Conservation (phyloP, 2,113 vertebrate genomes). For the Mesembrinibis cayennensis region DNA sequence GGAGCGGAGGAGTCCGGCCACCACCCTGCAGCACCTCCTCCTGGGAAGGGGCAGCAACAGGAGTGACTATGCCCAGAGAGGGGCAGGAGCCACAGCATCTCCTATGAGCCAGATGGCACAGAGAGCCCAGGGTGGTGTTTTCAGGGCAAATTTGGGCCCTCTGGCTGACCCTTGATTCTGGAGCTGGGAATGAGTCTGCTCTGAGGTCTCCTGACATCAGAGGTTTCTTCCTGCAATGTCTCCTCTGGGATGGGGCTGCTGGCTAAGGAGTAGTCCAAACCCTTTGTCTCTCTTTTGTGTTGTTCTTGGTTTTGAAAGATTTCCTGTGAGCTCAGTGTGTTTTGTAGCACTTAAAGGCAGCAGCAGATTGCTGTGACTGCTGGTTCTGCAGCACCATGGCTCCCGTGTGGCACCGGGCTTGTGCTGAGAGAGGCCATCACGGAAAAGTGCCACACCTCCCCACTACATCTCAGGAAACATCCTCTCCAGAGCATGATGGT, state of each 20-base stretch:
- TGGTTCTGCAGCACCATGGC: background rate
- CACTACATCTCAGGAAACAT: background rate
- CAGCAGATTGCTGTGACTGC: background rate
- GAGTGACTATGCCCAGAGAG: background rate
- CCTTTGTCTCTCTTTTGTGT: background rate
- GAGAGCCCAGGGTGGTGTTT: background rate
- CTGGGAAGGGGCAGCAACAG: background rate
- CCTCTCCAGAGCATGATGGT: background rate
- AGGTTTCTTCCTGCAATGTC: background rate
- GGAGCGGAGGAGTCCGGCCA: background rate
- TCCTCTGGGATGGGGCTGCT: background rate
- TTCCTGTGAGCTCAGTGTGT: background rate
- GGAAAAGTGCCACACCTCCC: background rate
- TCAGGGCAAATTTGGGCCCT: background rate
- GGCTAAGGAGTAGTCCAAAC: background rate
- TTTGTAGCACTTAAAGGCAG: background rate
- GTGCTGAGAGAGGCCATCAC: background rate
- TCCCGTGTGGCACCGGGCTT: background rate
- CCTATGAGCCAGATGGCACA: background rate
- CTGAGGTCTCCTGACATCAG: background rate
- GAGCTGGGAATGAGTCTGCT: background rate
- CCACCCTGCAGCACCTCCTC: background rate
- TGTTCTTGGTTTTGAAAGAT: background rate
- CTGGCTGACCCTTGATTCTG: background rate
- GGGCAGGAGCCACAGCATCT: background rate